phyloP scores from a whole-genome alignment of 2,113 vertebrate genomes.

The Grantiella picta region DNA sequence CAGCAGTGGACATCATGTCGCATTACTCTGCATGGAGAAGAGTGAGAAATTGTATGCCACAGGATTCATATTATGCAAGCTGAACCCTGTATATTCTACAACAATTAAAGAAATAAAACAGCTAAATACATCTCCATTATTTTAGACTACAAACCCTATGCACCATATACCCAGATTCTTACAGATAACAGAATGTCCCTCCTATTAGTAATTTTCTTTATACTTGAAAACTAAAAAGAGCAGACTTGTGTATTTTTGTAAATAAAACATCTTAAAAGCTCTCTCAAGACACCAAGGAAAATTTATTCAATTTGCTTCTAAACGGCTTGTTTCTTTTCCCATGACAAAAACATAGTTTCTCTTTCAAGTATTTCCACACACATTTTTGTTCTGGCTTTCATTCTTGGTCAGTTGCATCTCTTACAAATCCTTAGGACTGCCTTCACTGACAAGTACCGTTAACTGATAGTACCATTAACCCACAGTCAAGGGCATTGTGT shows the following conservation, averaged over 20 bases:
- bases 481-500: conserved; percentile 13
- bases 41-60: background rate
- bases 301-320: background rate
- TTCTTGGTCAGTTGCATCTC: background rate
- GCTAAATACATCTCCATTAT: background rate
- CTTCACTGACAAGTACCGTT: conserved; percentile 5
- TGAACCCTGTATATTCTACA: background rate
- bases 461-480: conserved; percentile 32
- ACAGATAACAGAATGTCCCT: background rate
- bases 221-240: background rate
- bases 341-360: background rate
- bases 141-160: background rate
- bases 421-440: background rate
- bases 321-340: background rate
- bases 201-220: background rate
- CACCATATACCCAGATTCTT: background rate
- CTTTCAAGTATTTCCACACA: background rate
- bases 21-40: background rate
- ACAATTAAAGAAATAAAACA: background rate
- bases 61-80: background rate
- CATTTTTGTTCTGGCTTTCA: conserved; percentile 10
- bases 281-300: background rate
- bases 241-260: background rate
- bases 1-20: background rate
- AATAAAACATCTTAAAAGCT: background rate